Conservation (phyloP, 2,797 vertebrate genomes). For the Esox lucius region DNA sequence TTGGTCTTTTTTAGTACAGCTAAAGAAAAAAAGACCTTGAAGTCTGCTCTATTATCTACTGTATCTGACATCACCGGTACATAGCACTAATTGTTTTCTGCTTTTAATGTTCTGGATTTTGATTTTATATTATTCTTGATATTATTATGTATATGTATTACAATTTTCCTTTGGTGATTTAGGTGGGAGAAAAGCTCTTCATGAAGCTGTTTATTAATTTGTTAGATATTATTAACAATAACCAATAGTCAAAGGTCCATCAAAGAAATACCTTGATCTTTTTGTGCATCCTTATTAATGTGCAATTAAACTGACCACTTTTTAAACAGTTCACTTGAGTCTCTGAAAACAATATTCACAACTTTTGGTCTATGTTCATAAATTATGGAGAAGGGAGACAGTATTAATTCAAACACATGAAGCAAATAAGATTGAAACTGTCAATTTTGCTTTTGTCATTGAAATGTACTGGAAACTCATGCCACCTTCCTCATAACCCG, state of each 20-base stretch:
- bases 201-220: constrained; percentile 3
- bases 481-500: constrained; percentile 52
- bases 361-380: not conserved
- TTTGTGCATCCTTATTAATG: not conserved
- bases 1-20: too few species aligned
- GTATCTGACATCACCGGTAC: too few species aligned
- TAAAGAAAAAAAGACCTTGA: too few species aligned
- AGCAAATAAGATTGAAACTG: constrained; percentile 47
- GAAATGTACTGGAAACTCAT: constrained; percentile 48
- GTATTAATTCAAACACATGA: constrained; percentile 30
- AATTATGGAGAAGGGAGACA: not conserved
- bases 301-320: not conserved
- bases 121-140: too few species aligned
- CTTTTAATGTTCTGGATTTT: too few species aligned
- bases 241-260: not conserved
- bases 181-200: too few species aligned
- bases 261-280: not conserved
- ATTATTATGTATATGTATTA: too few species aligned
- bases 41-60: too few species aligned
- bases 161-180: too few species aligned
- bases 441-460: constrained; percentile 50
- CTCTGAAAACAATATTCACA: not conserved
- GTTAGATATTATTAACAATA: not conserved
- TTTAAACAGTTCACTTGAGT: not conserved
- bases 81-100: too few species aligned